These are phyloP conservation scores for Sarcoramphus papa DNA, from an alignment of 2,797 vertebrate species.

Conservation along the genomic window DNA sequence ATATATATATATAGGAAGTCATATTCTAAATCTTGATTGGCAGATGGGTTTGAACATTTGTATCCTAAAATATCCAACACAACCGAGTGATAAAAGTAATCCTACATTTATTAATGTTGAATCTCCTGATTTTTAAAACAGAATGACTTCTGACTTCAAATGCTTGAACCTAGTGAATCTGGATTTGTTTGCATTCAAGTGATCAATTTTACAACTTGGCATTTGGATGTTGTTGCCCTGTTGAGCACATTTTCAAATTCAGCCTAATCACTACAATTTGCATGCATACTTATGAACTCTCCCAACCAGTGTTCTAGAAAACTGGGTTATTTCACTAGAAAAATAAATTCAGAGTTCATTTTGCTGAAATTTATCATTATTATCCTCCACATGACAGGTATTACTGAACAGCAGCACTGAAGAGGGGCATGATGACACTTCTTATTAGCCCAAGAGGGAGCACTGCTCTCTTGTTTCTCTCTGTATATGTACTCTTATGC, in stretches of 20 bases:
- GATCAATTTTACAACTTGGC: neutral
- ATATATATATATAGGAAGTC: neutral
- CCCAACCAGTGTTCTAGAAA: neutral
- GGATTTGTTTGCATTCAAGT: neutral
- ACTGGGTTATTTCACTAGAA: constrained; percentile 3
- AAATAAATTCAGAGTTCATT: constrained; percentile 11
- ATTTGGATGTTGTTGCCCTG: neutral
- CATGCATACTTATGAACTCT: neutral
- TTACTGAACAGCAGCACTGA: neutral
- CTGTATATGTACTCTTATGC: neutral
- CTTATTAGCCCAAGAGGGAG: neutral
- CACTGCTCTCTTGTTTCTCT: neutral
- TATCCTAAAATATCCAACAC: neutral
- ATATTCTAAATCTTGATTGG: neutral
- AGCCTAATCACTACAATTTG: neutral
- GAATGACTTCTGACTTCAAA: neutral
- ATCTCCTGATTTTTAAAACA: neutral
- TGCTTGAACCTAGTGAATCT: neutral
- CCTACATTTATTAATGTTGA: neutral
- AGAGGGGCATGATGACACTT: neutral
- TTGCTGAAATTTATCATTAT: constrained; percentile 18
- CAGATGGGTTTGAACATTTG: neutral
- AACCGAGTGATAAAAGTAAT: neutral
- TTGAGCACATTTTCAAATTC: neutral
- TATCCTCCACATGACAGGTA: neutral